Base-by-base conservation (phyloP, 2,888 invertebrate species). In the Hecatera dysodea region DNA sequence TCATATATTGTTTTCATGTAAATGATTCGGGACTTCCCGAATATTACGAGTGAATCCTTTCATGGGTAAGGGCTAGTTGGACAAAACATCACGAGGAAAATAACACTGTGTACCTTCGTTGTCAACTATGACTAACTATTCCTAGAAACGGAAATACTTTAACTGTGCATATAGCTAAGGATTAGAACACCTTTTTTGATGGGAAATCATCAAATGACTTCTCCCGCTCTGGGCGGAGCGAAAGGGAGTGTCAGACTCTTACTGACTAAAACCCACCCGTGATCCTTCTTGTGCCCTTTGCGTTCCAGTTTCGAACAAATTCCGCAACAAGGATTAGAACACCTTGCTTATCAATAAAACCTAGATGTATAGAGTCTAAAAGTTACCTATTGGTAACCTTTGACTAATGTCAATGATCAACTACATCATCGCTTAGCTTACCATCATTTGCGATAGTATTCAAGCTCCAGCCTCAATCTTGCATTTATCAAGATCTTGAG, bases 1-100 rank as follows among this genome's bases (percentile, higher is more conserved):
- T 39, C 4, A 39, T 70, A 24, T 4, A 29, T 2, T 44, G 9
- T 42, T 15, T 50, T 24, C 24, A 39, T 39, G 9, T 55, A 24
- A 52, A 75, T 29, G 44, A 24, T 24, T 61, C 7, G 44, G 55
- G 11, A 48, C 44, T 56, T 60, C 17, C 36, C 36, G 24, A 42
- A 11, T 46, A 44, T 65, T 15, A 11, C 11, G 6, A 56, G 29
- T 59, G n/a, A 24, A 66, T 48, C 15, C 42, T 55, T 46, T 15
- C 5, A n/a, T 42, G 19, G 22, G 29, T 29, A 27, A 8, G 3
- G 17, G 11, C 22, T 46, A 29, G 0, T 24, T n/a, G 56, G 12
- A 44, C 15, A 27, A 65, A 27, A 24, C 36, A 17, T 65, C n/a
- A 48, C 11, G 2, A 24, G 15, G 36, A 56, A 55, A 22, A 65